These are phyloP conservation scores for Gymnoscopelus microlampas DNA, from an alignment of 2,797 vertebrate species.

Conservation along the genomic window DNA sequence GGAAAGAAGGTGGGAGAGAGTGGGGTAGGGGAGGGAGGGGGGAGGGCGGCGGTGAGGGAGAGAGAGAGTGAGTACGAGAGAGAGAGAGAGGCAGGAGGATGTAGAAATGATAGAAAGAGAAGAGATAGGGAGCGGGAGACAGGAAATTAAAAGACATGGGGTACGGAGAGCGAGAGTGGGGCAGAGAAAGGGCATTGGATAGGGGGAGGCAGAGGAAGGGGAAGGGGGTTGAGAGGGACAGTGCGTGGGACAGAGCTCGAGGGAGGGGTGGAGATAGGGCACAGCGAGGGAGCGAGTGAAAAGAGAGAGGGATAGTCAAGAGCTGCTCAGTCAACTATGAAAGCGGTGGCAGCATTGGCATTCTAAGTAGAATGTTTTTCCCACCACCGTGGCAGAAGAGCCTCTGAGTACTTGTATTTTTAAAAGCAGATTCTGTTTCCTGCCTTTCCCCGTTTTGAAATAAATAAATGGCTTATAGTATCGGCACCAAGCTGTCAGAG, in stretches of 20 bases:
- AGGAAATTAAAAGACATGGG: neutral
- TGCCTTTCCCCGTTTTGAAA: conserved; percentile 31
- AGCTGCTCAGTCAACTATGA: conserved; percentile 10
- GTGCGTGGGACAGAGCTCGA: neutral
- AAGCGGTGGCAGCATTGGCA: conserved; percentile 50
- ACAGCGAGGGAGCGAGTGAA: neutral
- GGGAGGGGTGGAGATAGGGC: neutral
- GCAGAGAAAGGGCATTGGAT: neutral
- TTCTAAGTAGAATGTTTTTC: conserved; percentile 63
- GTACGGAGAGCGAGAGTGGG: neutral
- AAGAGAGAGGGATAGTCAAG: neutral
- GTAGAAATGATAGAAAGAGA: conserved; percentile 50
- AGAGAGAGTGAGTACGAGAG: conserved; percentile 25
- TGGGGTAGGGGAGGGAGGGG: conserved; percentile 44
- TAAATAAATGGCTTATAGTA: conserved; percentile 34
- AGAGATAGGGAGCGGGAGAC: conserved; percentile 28
- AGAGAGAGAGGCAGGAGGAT: conserved; percentile 57
- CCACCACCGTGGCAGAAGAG: conserved; percentile 56
- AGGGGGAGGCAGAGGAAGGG: conserved; percentile 11
- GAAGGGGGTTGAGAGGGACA: neutral
- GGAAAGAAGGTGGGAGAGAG: conserved; percentile 27
- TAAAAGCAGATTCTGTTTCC: conserved; percentile 51
- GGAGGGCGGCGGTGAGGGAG: conserved; percentile 15
- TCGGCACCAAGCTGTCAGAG: neutral
- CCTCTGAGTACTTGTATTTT: conserved; percentile 52